Evolutionary conservation across 2,888 invertebrate species (phyloP).

Genomic region (Amphiduros pacificus): DNA sequence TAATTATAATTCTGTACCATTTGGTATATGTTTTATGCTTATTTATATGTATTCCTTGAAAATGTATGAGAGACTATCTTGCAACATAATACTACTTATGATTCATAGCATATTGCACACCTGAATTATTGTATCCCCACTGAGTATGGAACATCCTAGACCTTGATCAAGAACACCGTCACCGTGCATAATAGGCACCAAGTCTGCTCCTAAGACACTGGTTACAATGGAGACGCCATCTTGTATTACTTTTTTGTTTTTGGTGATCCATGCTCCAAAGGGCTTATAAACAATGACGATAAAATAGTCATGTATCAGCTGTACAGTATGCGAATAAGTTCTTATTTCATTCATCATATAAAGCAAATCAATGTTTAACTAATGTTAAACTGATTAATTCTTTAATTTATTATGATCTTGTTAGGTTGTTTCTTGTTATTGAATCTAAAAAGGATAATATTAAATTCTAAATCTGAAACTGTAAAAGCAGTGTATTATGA

Average conservation of each 20-base stretch:
- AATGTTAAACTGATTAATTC: no score
- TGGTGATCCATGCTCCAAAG: slow-evolving; percentile 31
- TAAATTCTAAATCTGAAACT: neutral
- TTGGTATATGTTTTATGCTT: neutral
- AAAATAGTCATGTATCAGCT: neutral
- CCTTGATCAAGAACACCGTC: slow-evolving; percentile 37
- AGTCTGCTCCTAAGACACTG: slow-evolving; percentile 29
- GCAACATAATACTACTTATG: no score
- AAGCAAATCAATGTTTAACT: no score
- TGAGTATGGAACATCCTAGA: slow-evolving; percentile 38
- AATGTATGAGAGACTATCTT: no score
- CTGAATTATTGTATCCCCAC: slow-evolving; percentile 46
- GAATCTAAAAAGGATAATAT: no score
- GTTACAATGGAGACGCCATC: slow-evolving; percentile 25
- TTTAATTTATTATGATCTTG: no score
- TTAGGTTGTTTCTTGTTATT: no score
- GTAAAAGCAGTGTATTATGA: neutral
- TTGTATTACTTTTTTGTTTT: slow-evolving; percentile 24
- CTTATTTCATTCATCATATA: neutral
- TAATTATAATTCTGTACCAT: no score
- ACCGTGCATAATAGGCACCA: slow-evolving; percentile 45
- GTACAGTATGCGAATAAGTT: neutral
- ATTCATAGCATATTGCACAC: slow-evolving; percentile 22
- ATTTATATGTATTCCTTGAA: no score
- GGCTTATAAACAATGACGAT: neutral